Percentiles rank a stretch among this genome's conserved stretches.
Conservation (phyloP, 2,797 vertebrate species). For the Coreius guichenoti region DNA sequence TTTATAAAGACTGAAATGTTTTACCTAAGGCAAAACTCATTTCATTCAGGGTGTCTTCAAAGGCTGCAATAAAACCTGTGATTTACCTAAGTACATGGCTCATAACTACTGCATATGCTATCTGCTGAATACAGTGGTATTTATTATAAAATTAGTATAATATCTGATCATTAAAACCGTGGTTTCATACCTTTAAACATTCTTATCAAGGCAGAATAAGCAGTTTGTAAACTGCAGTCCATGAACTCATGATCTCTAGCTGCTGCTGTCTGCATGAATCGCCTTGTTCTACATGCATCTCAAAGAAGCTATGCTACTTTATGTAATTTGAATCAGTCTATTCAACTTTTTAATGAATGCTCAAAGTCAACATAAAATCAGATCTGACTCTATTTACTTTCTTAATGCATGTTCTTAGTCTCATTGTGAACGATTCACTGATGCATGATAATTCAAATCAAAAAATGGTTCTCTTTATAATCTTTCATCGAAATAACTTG, state of each 20-base stretch:
- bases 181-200: slow-evolving; percentile 32
- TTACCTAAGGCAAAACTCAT: slow-evolving; percentile 24
- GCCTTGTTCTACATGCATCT: neutral
- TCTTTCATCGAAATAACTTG: slow-evolving; percentile 3
- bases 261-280: slow-evolving; percentile 2
- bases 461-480: neutral
- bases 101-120: neutral
- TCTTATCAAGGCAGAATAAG: slow-evolving; percentile 27
- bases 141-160: neutral
- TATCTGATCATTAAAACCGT: slow-evolving; percentile 32
- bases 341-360: slow-evolving; percentile 1
- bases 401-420: neutral
- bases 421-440: neutral
- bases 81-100: neutral
- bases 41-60: slow-evolving; percentile 1
- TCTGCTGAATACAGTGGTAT: neutral
- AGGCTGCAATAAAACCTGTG: neutral
- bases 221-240: slow-evolving; percentile 4
- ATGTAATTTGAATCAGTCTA: neutral
- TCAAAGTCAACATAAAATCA: neutral
- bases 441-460: neutral
- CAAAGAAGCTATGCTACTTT: neutral
- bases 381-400: neutral
- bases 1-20: neutral
- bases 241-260: slow-evolving; percentile 31